A percentile compares a stretch with the other conserved stretches of the same genome.
These are phyloP conservation scores for Xenopus laevis DNA, from an alignment of 2,113 vertebrate species.

Conservation along the genomic window DNA sequence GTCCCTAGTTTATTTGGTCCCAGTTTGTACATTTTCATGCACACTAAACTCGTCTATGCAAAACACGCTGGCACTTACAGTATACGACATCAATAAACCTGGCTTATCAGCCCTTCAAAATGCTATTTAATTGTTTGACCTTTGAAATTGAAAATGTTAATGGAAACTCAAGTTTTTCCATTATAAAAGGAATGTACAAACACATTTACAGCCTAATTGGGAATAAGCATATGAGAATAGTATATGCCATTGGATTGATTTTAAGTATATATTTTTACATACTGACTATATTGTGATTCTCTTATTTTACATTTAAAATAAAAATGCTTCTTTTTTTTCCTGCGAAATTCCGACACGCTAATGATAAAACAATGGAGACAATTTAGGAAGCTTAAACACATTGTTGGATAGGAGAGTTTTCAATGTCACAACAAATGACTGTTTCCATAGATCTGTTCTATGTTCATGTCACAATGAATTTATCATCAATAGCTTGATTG, in stretches of 20 bases:
- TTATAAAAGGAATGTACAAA: constrained; percentile 32
- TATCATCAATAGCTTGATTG: too few species aligned
- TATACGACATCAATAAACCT: constrained; percentile 39
- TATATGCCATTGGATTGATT: background rate
- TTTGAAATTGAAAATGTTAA: constrained; percentile 39
- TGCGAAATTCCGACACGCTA: too few species aligned
- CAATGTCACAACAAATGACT: too few species aligned
- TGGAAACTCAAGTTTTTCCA: constrained; percentile 38
- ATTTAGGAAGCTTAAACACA: too few species aligned
- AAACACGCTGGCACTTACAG: constrained; percentile 13
- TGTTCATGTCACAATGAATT: too few species aligned
- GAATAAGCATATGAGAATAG: constrained; percentile 17
- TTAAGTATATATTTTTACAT: too few species aligned
- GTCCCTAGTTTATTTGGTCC: background rate
- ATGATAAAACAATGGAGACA: too few species aligned
- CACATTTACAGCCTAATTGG: constrained; percentile 21
- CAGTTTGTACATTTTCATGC: constrained; percentile 23
- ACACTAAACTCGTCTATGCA: constrained; percentile 11
- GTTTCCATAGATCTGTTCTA: too few species aligned
- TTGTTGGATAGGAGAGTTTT: too few species aligned
- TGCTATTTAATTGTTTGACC: constrained; percentile 40
- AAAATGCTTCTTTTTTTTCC: too few species aligned
- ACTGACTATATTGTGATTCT: too few species aligned
- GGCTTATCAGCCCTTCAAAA: constrained; percentile 36
- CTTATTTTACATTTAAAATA: too few species aligned